A percentile compares a stretch with the other conserved stretches of the same genome.
phyloP scores from a whole-genome alignment of 2,888 invertebrate genomes.

The Embidobia sp. region DNA sequence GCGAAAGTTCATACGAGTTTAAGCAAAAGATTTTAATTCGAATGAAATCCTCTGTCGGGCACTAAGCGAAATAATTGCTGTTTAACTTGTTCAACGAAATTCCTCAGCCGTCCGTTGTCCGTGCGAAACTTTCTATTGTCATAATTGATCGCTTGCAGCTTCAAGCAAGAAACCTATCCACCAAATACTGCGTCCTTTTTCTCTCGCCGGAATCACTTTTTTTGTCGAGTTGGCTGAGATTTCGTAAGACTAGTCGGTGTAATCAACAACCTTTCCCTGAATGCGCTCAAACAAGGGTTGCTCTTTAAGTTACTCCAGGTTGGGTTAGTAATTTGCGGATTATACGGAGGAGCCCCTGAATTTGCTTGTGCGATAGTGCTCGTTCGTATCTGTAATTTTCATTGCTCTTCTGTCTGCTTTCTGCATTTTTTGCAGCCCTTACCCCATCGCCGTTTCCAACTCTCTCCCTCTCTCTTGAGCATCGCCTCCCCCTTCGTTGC shows the following conservation, averaged over 20 bases:
- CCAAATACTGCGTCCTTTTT: too few relatives aligned
- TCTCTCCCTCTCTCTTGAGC: conserved; percentile 37
- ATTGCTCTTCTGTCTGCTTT: conserved; percentile 59
- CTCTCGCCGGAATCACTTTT: too few relatives aligned
- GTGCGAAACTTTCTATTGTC: too few relatives aligned
- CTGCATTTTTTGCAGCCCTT: conserved; percentile 43
- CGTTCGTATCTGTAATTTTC: conserved; percentile 75
- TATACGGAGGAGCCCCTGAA: conserved; percentile 68
- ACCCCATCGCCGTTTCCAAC: conserved; percentile 21
- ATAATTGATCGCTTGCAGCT: too few relatives aligned
- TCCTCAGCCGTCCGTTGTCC: not conserved
- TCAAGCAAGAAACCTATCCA: too few relatives aligned
- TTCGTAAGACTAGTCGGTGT: conserved; percentile 67
- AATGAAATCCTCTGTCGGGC: conserved; percentile 20
- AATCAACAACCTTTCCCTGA: conserved; percentile 71
- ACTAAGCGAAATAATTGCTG: conserved; percentile 19
- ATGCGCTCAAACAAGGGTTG: conserved; percentile 74
- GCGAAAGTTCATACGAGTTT: conserved; percentile 32
- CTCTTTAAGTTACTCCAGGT: conserved; percentile 73
- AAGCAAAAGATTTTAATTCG: conserved; percentile 36
- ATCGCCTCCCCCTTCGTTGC: conserved; percentile 40
- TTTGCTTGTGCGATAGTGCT: conserved; percentile 66
- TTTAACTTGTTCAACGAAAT: not conserved
- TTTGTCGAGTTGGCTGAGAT: conserved; percentile 16
- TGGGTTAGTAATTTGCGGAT: conserved; percentile 78